phyloP scores from a whole-genome alignment of 1,140 invertebrate species.

The honey bee (Apis mellifera) region DNA sequence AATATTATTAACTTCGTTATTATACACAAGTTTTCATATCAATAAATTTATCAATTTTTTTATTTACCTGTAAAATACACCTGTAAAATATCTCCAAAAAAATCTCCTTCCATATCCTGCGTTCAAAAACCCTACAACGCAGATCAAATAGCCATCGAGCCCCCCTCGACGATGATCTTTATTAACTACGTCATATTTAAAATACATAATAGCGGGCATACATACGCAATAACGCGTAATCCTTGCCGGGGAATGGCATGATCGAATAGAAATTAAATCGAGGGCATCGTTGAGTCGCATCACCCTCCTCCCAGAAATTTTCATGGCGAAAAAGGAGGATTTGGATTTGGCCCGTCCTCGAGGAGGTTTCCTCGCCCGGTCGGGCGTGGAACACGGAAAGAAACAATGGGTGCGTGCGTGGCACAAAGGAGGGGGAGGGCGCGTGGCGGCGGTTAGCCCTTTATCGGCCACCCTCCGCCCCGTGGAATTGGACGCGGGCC shows the following conservation, averaged over 20 bases:
- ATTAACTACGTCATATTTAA: conserved; percentile 20
- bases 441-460: conserved; percentile 65
- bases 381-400: conserved; percentile 42
- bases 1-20: too few relatives aligned
- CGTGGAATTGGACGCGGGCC: conserved; percentile 52
- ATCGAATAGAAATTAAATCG: conserved; percentile 22
- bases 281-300: not conserved
- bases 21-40: too few relatives aligned
- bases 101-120: too few relatives aligned
- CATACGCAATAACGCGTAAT: conserved; percentile 44
- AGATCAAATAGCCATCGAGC: not conserved
- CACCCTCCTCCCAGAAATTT: conserved; percentile 15
- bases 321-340: conserved; percentile 16
- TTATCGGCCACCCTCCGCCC: conserved; percentile 54
- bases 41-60: too few relatives aligned
- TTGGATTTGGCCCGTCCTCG: conserved; percentile 9
- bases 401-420: conserved; percentile 54
- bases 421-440: conserved; percentile 40
- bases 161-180: not conserved
- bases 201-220: conserved; percentile 26
- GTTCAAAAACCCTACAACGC: not conserved
- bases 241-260: not conserved
- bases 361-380: conserved; percentile 15
- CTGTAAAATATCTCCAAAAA: too few relatives aligned
- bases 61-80: too few relatives aligned